These are phyloP conservation scores for Ephialtes manifestator DNA, from an alignment of 2,888 invertebrate species.

Conservation along the genomic window DNA sequence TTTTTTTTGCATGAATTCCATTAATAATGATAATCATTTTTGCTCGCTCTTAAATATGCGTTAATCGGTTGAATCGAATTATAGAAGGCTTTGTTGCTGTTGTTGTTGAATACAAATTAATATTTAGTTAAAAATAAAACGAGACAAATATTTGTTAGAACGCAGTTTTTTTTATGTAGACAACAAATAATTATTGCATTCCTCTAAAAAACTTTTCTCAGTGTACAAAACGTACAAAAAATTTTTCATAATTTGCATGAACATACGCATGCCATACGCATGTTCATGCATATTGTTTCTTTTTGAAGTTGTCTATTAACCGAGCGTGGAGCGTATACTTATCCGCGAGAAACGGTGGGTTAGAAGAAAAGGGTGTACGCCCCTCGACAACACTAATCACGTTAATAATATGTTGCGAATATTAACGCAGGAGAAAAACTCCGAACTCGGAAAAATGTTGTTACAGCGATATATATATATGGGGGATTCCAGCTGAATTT, in stretches of 20 bases:
- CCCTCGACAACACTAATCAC: constrained; percentile 7
- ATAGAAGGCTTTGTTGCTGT: no score
- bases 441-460: neutral
- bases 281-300: neutral
- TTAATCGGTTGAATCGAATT: no score
- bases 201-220: no score
- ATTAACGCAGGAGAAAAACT: neutral
- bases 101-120: no score
- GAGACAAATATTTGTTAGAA: no score
- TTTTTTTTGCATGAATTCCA: no score
- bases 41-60: no score
- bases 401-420: constrained; percentile 16
- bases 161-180: no score
- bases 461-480: neutral
- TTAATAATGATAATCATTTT: no score
- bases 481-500: no score
- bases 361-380: neutral
- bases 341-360: neutral
- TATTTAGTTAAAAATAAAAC: no score
- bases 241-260: neutral
- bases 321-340: constrained; percentile 1
- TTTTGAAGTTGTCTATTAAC: neutral
- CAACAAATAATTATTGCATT: no score
- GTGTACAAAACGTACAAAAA: neutral
- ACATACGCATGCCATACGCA: neutral